Evolutionary conservation across 2,888 invertebrate species (phyloP).

Genomic region (Papilio elwesi): DNA sequence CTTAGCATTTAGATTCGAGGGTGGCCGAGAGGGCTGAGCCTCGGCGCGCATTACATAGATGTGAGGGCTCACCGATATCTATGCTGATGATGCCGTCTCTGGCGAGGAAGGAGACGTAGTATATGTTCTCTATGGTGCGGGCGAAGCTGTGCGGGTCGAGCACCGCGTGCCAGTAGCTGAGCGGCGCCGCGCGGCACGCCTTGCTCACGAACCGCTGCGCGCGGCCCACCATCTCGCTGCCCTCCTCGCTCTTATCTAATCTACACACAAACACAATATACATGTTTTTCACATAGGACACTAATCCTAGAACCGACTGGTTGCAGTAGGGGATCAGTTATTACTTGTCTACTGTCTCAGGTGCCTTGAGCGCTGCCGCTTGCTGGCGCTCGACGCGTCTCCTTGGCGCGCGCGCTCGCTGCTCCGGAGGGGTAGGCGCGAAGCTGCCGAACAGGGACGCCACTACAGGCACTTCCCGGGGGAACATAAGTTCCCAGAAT

Average conservation of each 20-base stretch:
- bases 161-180: conserved; percentile 85
- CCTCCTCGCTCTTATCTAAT: conserved; percentile 81
- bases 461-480: conserved; percentile 61
- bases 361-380: conserved; percentile 71
- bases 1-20: too few species aligned
- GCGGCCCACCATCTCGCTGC: conserved; percentile 81
- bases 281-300: not conserved
- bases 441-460: conserved; percentile 78
- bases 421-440: conserved; percentile 62
- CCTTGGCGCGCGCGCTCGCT: conserved; percentile 56
- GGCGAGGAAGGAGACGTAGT: conserved; percentile 86
- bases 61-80: conserved; percentile 67
- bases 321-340: too few species aligned
- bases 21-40: too few species aligned
- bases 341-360: conserved; percentile 77
- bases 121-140: conserved; percentile 86
- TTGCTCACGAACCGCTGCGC: conserved; percentile 75
- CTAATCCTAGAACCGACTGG: too few species aligned
- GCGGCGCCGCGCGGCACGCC: conserved; percentile 66
- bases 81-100: conserved; percentile 82
- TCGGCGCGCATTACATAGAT: not conserved
- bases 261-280: conserved; percentile 48
- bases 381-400: conserved; percentile 57
- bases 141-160: conserved; percentile 85
- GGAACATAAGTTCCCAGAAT: conserved; percentile 64